Percentiles rank a stretch among this genome's conserved stretches.
These are phyloP conservation scores for Pampus argenteus DNA, from an alignment of 2,797 vertebrate species.

Conservation along the genomic window DNA sequence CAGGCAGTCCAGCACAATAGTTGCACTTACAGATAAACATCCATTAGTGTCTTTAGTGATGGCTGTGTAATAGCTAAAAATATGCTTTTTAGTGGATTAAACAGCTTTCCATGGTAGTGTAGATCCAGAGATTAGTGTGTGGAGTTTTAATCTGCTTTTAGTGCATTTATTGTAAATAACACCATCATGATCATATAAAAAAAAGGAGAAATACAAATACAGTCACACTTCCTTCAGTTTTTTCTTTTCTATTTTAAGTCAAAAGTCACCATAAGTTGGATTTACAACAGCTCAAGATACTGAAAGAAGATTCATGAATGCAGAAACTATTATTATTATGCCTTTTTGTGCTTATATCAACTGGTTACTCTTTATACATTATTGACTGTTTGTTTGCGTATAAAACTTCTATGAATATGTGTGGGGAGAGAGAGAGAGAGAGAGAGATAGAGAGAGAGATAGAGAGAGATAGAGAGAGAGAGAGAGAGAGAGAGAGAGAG, in stretches of 20 bases:
- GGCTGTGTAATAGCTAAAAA: slow-evolving; percentile 25
- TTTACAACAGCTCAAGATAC: no score
- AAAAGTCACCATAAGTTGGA: slow-evolving; percentile 16
- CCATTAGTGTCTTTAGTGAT: slow-evolving; percentile 50
- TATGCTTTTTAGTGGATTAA: slow-evolving; percentile 42
- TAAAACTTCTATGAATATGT: slow-evolving; percentile 13
- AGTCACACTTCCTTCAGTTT: slow-evolving; percentile 56
- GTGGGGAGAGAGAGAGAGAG: slow-evolving; percentile 9
- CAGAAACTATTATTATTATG: not conserved
- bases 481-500: no score
- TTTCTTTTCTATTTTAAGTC: slow-evolving; percentile 24
- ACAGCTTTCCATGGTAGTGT: slow-evolving; percentile 1
- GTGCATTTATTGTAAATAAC: slow-evolving; percentile 13
- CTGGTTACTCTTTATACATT: no score
- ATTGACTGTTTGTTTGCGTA: slow-evolving; percentile 29
- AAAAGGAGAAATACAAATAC: slow-evolving; percentile 42
- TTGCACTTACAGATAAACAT: slow-evolving; percentile 46
- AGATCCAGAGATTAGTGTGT: not conserved
- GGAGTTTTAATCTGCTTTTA: slow-evolving; percentile 10
- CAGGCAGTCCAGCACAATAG: slow-evolving; percentile 59
- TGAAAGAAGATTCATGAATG: no score
- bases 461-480: no score
- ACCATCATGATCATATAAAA: slow-evolving; percentile 1
- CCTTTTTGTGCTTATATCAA: not conserved
- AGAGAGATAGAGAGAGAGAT: slow-evolving; percentile 12